Base-by-base conservation (phyloP, 2,888 invertebrate species). In the Hedya salicella region DNA sequence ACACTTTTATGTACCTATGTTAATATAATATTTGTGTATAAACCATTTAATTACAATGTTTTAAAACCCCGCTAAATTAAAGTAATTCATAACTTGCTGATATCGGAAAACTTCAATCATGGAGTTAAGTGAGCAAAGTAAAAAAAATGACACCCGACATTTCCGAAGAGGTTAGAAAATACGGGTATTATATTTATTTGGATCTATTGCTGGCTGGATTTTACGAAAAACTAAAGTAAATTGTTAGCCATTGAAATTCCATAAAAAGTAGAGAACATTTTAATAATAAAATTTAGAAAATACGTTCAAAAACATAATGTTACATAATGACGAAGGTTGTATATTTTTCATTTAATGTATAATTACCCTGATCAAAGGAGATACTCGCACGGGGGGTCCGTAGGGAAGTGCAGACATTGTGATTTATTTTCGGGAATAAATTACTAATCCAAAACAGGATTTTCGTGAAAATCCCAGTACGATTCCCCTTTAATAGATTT, bases 301-400 rank as follows among this genome's bases (percentile, higher is more conserved):
- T 69, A 50, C 71, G 72, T 78, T 78, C 70, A 68, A 80, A 81
- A 81, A 82, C 78, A 81, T 70, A 72, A 70, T 78, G 78, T 87
- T 88, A 88, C 86, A 87, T 88, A 85, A 85, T 82, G 70, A 56
- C 56, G 46, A 61, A 25, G 49, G 62, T 64, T 54, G 64, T 48
- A 64, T 62, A 62, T 36, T 42, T 36, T 44, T 48, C 48, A 64
- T 21, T n/a, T 56, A 67, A 66, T 49, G 56, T 65, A 72, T 75
- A 83, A 76, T 91, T 93, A 96, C 96, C 93, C 95, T 95, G 82
- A 97, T 97, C 64, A 96, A 87, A 59, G 97, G 97, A 57, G 97
- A 96, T 72, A 97, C 96, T 80, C 95, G 93, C 71, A 96, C 94
- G 75, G 97, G 96, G 77, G 96, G 93, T 83, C 93, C 93, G 75